Percentiles rank a stretch among this genome's conserved stretches.
Conservation (phyloP, 2,888 invertebrate species). For the Azorinus chamasolen region DNA sequence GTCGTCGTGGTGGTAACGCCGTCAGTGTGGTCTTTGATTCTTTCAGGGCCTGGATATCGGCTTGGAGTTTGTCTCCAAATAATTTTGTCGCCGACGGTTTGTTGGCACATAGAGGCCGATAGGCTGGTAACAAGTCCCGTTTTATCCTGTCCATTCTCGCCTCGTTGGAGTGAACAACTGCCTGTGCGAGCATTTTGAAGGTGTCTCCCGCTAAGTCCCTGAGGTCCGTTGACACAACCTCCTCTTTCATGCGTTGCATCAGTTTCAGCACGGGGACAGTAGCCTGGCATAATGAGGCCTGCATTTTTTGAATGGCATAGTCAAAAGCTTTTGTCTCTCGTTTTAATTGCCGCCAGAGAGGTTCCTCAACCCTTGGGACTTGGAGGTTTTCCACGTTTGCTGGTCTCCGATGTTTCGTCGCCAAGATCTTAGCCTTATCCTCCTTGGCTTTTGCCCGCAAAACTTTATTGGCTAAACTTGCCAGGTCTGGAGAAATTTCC, state of each 20-base stretch:
- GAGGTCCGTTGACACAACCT: conserved; percentile 8
- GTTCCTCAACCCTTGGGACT: conserved; percentile 17
- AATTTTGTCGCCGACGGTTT: conserved; percentile 25
- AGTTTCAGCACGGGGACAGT: conserved; percentile 13
- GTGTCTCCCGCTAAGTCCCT: conserved; percentile 14
- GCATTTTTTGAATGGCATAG: conserved; percentile 7
- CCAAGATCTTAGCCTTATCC: conserved; percentile 9
- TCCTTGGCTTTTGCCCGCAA: conserved; percentile 12
- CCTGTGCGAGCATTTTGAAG: conserved; percentile 25
- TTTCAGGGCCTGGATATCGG: conserved; percentile 5
- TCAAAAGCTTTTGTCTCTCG: conserved; percentile 16
- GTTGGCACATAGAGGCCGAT: conserved; percentile 14
- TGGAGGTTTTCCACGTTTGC: conserved; percentile 18
- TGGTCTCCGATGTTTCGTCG: conserved; percentile 6
- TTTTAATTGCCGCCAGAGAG: conserved; percentile 16
- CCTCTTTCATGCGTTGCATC: conserved; percentile 10
- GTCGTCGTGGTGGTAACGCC: not conserved
- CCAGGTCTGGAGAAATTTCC: conserved; percentile 7
- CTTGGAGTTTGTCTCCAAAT: conserved; percentile 25
- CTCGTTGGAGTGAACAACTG: conserved; percentile 10
- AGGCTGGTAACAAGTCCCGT: conserved; percentile 19
- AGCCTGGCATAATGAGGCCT: conserved; percentile 4
- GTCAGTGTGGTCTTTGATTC: conserved; percentile 7
- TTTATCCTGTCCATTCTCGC: conserved; percentile 16
- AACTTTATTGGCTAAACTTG: conserved; percentile 6